Conservation (phyloP, 2,797 vertebrate species). For the Chelon labrosus region DNA sequence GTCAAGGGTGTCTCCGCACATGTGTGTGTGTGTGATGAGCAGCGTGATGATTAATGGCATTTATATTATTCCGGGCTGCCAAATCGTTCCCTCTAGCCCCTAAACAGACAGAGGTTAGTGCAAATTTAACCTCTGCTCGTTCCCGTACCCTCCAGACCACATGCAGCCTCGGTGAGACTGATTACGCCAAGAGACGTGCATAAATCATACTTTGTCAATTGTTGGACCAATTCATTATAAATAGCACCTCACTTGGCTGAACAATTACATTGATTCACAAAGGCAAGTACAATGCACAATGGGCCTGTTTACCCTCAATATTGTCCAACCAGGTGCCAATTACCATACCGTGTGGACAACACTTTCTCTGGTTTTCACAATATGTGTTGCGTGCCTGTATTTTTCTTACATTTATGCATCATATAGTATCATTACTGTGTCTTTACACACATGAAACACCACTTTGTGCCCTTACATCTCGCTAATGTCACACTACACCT, state of each 20-base stretch:
- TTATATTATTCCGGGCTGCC: slow-evolving; percentile 68
- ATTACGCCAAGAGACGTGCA: slow-evolving; percentile 72
- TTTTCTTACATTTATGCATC: slow-evolving; percentile 15
- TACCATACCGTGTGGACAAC: slow-evolving; percentile 4
- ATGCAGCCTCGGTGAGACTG: slow-evolving; percentile 56
- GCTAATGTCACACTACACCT: slow-evolving; percentile 44
- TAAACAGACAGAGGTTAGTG: slow-evolving; percentile 74
- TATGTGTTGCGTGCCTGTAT: not conserved
- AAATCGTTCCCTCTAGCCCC: slow-evolving; percentile 70
- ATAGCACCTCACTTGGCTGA: slow-evolving; percentile 50
- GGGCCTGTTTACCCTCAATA: slow-evolving; percentile 38
- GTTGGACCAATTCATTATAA: slow-evolving; percentile 72
- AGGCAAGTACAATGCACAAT: slow-evolving; percentile 57
- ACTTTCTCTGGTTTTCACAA: not conserved
- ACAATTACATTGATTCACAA: slow-evolving; percentile 60
- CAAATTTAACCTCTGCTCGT: slow-evolving; percentile 78
- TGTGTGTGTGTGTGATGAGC: slow-evolving; percentile 28
- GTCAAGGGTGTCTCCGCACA: slow-evolving; percentile 23
- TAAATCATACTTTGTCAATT: slow-evolving; percentile 84
- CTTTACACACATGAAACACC: slow-evolving; percentile 18
- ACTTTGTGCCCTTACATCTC: slow-evolving; percentile 27
- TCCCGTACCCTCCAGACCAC: slow-evolving; percentile 42
- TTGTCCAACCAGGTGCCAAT: slow-evolving; percentile 48
- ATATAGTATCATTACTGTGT: not conserved
- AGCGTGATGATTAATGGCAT: slow-evolving; percentile 80